Conservation (phyloP, 2,888 invertebrate genomes). For the Caenorhabditis zanzibari region DNA sequence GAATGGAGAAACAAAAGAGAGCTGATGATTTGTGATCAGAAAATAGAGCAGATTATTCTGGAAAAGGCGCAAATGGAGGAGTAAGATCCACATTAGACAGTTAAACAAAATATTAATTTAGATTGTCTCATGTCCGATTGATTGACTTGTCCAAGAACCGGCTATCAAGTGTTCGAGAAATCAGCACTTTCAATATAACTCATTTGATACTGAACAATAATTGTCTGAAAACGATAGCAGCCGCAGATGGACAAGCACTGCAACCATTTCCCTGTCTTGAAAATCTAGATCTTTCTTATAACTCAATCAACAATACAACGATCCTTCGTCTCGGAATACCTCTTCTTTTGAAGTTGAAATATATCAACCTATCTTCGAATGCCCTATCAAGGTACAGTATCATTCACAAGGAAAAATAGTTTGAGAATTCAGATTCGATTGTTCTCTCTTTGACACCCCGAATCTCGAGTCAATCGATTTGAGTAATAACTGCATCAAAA, state of each 20-base stretch:
- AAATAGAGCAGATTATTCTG: conserved; percentile 62
- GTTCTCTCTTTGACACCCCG: conserved; percentile 69
- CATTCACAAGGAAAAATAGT: background rate
- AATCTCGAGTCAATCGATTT: conserved; percentile 71
- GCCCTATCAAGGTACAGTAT: conserved; percentile 33
- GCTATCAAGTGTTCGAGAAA: conserved; percentile 56
- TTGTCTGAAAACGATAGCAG: conserved; percentile 49
- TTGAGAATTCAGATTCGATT: conserved; percentile 62
- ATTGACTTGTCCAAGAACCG: conserved; percentile 58
- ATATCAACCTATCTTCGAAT: conserved; percentile 51
- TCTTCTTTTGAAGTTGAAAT: conserved; percentile 44
- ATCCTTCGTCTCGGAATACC: conserved; percentile 53
- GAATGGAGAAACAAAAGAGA: conserved; percentile 60
- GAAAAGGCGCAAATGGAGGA: conserved; percentile 62
- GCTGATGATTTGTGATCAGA: conserved; percentile 64
- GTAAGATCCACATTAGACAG: background rate
- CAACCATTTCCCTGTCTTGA: conserved; percentile 58
- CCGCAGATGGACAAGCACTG: conserved; percentile 30
- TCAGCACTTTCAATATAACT: conserved; percentile 52
- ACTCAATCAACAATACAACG: conserved; percentile 50
- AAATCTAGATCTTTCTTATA: conserved; percentile 54
- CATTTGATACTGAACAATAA: conserved; percentile 51
- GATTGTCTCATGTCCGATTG: conserved; percentile 47
- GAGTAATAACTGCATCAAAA: conserved; percentile 73
- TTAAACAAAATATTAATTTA: background rate